These are phyloP conservation scores for Lophius americanus DNA, from an alignment of 2,797 vertebrate species.

Conservation along the genomic window DNA sequence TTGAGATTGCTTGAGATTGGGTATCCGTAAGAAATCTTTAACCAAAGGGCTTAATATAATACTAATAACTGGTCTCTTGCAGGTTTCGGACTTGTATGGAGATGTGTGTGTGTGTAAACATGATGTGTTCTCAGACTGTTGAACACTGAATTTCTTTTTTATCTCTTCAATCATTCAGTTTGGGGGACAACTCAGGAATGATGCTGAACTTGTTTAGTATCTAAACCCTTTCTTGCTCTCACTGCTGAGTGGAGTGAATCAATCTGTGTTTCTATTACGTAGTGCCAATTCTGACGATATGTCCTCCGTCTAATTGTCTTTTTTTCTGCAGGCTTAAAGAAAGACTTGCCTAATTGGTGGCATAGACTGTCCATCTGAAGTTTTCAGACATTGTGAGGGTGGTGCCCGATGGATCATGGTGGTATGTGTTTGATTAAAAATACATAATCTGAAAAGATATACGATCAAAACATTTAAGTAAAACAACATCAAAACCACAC, in stretches of 20 bases:
- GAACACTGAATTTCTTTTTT: neutral
- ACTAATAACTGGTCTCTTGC: neutral
- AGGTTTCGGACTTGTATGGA: neutral
- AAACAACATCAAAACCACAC: too few relatives aligned
- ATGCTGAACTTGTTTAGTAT: conserved; percentile 58
- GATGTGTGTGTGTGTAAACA: neutral
- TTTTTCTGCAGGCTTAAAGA: conserved; percentile 40
- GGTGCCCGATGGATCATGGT: conserved; percentile 72
- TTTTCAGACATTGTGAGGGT: conserved; percentile 37
- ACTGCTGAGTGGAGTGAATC: conserved; percentile 17
- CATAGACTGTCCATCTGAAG: conserved; percentile 37
- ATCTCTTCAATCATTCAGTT: conserved; percentile 1
- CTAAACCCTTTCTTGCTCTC: conserved; percentile 11
- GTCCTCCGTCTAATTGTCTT: conserved; percentile 13
- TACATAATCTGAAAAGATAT: neutral
- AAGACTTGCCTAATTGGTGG: conserved; percentile 14
- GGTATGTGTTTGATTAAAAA: conserved; percentile 43
- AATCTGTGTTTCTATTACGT: neutral
- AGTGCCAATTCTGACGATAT: neutral
- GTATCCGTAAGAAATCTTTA: neutral
- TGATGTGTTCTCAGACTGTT: conserved; percentile 5
- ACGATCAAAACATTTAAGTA: too few relatives aligned
- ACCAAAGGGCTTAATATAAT: neutral
- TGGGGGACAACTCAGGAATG: conserved; percentile 61
- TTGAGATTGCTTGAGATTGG: too few relatives aligned